A percentile compares a stretch with the other conserved stretches of the same genome.
These are phyloP conservation scores for Alitta virens DNA, from an alignment of 2,888 invertebrate species.

Conservation along the genomic window DNA sequence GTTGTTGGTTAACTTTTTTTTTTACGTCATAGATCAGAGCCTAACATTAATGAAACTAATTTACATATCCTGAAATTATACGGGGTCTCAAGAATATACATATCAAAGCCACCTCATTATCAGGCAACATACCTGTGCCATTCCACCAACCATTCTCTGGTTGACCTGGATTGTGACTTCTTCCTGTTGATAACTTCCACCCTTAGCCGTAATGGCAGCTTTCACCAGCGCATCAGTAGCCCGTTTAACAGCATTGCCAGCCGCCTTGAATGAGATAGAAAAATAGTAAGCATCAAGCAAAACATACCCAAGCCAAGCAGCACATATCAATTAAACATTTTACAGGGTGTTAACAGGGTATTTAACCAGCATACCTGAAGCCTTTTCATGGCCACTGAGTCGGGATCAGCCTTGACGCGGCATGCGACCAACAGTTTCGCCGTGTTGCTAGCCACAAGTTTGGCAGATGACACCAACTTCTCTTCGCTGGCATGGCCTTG, in stretches of 20 bases:
- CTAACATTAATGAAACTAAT: no score
- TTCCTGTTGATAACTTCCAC: slow-evolving; percentile 81
- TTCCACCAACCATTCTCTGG: slow-evolving; percentile 91
- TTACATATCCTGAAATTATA: no score
- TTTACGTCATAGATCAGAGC: no score
- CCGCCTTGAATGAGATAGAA: slow-evolving; percentile 64
- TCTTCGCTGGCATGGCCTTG: slow-evolving; percentile 75
- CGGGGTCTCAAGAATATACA: no score
- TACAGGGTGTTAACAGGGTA: no score
- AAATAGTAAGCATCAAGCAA: no score
- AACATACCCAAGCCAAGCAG: no score
- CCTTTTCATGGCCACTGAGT: slow-evolving; percentile 87
- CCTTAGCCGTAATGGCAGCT: slow-evolving; percentile 89
- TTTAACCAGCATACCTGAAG: slow-evolving; percentile 61
- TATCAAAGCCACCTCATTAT: no score
- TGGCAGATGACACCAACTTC: slow-evolving; percentile 91
- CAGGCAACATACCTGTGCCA: slow-evolving; percentile 84
- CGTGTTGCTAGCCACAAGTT: slow-evolving; percentile 87
- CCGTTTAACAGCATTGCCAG: slow-evolving; percentile 94
- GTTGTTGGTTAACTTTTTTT: background rate
- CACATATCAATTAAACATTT: no score
- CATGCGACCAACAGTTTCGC: slow-evolving; percentile 97
- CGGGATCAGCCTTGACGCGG: slow-evolving; percentile 97
- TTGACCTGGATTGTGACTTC: slow-evolving; percentile 75
- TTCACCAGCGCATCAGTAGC: slow-evolving; percentile 96